Conservation (phyloP, 2,113 vertebrate genomes). For the Gobio gobio region DNA sequence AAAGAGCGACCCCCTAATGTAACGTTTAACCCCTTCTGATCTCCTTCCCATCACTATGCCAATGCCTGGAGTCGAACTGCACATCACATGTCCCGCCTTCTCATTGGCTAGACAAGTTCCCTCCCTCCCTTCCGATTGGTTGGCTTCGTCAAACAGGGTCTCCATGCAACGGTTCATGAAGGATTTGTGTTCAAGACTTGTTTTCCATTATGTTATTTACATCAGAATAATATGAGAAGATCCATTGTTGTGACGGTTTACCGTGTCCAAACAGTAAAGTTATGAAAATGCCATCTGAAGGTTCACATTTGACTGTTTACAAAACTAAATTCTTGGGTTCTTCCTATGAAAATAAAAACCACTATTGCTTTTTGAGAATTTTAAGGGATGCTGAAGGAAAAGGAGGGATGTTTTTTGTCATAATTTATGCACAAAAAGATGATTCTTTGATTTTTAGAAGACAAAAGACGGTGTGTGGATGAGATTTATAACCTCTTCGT, state of each 20-base stretch:
- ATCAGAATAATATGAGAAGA: slow-evolving; percentile 48
- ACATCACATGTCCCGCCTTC: slow-evolving; percentile 13
- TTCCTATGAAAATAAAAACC: slow-evolving; percentile 52
- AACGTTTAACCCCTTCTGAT: neutral
- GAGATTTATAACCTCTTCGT: slow-evolving; percentile 32
- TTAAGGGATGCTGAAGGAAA: slow-evolving; percentile 65
- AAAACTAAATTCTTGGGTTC: slow-evolving; percentile 43
- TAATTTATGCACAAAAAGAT: slow-evolving; percentile 52
- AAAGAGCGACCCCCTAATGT: neutral
- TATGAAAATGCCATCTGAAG: slow-evolving; percentile 56
- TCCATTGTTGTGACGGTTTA: neutral
- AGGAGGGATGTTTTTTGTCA: slow-evolving; percentile 62
- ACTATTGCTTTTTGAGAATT: slow-evolving; percentile 56
- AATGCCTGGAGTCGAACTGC: neutral
- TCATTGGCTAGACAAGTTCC: slow-evolving; percentile 11
- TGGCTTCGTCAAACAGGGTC: neutral
- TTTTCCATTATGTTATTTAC: slow-evolving; percentile 33
- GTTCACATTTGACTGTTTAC: slow-evolving; percentile 71
- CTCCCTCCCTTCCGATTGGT: neutral
- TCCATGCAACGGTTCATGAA: slow-evolving; percentile 66
- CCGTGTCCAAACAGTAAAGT: slow-evolving; percentile 43
- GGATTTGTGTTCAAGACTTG: slow-evolving; percentile 57
- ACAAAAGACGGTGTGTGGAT: slow-evolving; percentile 35
- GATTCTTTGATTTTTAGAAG: neutral
- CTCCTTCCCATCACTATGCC: slow-evolving; percentile 19